Percentiles rank a stretch among this genome's conserved stretches.
phyloP scores from a whole-genome alignment of 1,140 invertebrate genomes.

The Riptortus pedestris region DNA sequence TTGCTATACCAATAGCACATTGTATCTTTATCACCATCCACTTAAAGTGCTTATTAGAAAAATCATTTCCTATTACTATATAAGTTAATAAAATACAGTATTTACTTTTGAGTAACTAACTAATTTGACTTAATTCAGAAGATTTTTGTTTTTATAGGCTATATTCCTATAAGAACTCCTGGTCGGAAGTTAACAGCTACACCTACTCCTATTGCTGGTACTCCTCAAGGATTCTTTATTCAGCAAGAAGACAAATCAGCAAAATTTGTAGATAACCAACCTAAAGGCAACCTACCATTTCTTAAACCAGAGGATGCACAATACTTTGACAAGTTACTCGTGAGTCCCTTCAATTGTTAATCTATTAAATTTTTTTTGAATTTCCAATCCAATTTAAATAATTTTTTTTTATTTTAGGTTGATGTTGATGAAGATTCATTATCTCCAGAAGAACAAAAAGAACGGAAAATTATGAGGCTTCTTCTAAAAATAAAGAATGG shows the following conservation, averaged over 20 bases:
- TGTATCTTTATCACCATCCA: no score
- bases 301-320: conserved; percentile 99
- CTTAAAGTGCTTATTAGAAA: no score
- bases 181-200: conserved; percentile 94
- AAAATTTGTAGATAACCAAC: conserved; percentile 91
- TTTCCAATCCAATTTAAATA: no score
- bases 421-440: conserved; percentile 96
- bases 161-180: conserved; percentile 94
- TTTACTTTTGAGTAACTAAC: no score
- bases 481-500: conserved; percentile 99
- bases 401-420: conserved; percentile 46
- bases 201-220: conserved; percentile 89
- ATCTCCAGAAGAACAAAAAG: conserved; percentile 93
- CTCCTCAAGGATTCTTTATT: conserved; percentile 92
- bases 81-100: no score
- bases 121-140: no score
- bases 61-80: no score
- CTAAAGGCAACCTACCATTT: conserved; percentile 92
- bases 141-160: no score
- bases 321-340: conserved; percentile 96
- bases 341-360: conserved; percentile 34
- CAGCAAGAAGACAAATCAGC: conserved; percentile 73
- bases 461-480: conserved; percentile 98
- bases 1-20: no score
- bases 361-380: no score